These are phyloP conservation scores for Parnassius apollo DNA, from an alignment of 2,888 invertebrate genomes.

Conservation along the genomic window DNA sequence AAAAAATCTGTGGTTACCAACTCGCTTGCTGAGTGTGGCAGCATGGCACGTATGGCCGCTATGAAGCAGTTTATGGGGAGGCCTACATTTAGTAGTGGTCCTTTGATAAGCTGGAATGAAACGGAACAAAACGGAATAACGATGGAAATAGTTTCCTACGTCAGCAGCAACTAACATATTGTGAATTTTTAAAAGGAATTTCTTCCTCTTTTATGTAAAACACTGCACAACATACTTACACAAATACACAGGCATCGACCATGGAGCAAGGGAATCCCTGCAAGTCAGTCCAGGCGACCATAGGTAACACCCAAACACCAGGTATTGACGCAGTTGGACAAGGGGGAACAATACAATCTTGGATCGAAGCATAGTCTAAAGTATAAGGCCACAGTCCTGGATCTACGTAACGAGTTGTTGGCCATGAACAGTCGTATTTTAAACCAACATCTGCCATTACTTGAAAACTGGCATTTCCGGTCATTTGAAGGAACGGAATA, in stretches of 20 bases:
- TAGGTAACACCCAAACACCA: slow-evolving; percentile 84
- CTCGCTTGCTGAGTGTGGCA: too few species aligned
- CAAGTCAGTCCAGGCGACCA: slow-evolving; percentile 77
- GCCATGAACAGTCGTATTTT: slow-evolving; percentile 83
- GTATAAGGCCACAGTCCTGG: slow-evolving; percentile 85
- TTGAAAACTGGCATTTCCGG: slow-evolving; percentile 79
- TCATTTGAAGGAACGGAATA: slow-evolving; percentile 78
- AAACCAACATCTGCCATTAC: slow-evolving; percentile 74
- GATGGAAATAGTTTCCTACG: too few species aligned
- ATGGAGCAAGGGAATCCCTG: slow-evolving; percentile 74
- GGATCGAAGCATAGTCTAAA: slow-evolving; percentile 78
- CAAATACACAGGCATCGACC: slow-evolving; percentile 74
- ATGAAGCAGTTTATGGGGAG: too few species aligned
- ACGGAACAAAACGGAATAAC: too few species aligned
- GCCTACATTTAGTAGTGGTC: too few species aligned
- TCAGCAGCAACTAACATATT: too few species aligned
- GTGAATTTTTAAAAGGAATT: too few species aligned
- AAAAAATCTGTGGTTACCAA: too few species aligned
- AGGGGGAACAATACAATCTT: slow-evolving; percentile 77
- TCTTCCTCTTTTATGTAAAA: too few species aligned
- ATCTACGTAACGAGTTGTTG: slow-evolving; percentile 57
- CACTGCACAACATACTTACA: slow-evolving; percentile 51
- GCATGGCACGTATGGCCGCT: too few species aligned
- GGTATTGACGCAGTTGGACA: slow-evolving; percentile 81
- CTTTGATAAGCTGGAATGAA: too few species aligned